Conservation (phyloP, 2,888 invertebrate genomes). For the Sclerodermus sp. region DNA sequence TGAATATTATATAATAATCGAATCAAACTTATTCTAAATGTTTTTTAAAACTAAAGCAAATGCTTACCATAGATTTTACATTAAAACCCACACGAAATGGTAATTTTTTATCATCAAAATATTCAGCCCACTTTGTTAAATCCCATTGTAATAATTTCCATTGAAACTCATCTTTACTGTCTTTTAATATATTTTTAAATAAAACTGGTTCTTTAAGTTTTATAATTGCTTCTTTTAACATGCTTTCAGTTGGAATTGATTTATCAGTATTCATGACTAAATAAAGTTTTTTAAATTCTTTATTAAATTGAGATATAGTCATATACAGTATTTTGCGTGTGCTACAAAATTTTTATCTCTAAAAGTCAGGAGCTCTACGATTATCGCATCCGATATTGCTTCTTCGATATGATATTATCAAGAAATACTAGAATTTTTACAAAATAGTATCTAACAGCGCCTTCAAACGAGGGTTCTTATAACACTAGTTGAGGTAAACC, state of each 20-base stretch:
- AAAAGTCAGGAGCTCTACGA: no score
- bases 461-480: no score
- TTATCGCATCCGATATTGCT: not conserved
- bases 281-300: no score
- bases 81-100: slow-evolving; percentile 63
- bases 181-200: slow-evolving; percentile 59
- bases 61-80: slow-evolving; percentile 48
- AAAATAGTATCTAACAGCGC: no score
- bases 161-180: slow-evolving; percentile 42
- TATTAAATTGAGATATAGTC: no score
- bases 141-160: slow-evolving; percentile 67
- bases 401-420: not conserved
- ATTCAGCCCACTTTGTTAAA: slow-evolving; percentile 64
- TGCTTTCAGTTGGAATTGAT: slow-evolving; percentile 12
- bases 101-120: slow-evolving; percentile 62
- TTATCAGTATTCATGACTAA: no score
- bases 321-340: no score
- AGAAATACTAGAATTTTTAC: no score
- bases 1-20: not conserved
- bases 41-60: slow-evolving; percentile 1
- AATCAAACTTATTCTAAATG: slow-evolving; percentile 1
- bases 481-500: no score
- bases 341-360: no score
- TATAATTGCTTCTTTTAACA: slow-evolving; percentile 31
- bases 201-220: slow-evolving; percentile 60